Evolutionary conservation across 2,797 vertebrate species (phyloP), one percentile per base, ranked within the genome.

Genomic region (Glyptemys insculpta): DNA sequence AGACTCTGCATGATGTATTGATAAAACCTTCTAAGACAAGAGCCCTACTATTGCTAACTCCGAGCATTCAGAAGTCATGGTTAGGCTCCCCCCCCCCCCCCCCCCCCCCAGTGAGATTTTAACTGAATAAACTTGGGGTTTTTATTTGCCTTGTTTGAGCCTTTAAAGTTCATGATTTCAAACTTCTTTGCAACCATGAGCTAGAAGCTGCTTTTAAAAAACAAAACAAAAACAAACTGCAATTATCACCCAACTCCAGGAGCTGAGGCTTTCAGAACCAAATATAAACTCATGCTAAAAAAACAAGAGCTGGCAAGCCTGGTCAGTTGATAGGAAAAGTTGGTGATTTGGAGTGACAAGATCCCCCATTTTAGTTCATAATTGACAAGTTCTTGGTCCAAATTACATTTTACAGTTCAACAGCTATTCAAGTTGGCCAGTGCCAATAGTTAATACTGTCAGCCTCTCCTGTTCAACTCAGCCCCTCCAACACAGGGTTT

Each of bases 361-460:
- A 0, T 34, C 31, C n/a, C 65, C 4, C 41, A 0, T 21, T 44
- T 29, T 47, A 0, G 0, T 47, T 47, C 8, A 3, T 54, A 49
- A 6, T 19, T 27, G 44, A 49, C n/a, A 23, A 37, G 65, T 72
- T 72, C 65, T 37, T 52, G 49, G 59, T 49, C 34, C 18, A 14
- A 0, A 8, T 12, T 2, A 1, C 44, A 34, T 50, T 50, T 12
- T 2, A 1, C 49, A 34, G 50, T 54, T n/a, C 11, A 82, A 34
- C 78, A 86, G 56, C 72, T 4, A 8, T 31, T 25, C 5, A 1
- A 3, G 54, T 16, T 56, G 44, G 2, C 27, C 9, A 1, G 37
- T 41, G 59, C 29, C 31, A 1, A 1, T 0, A 0, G 23, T 34
- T 25, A 50, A 59, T n/a, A 21, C 49, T 72, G n/a, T 68, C 9